Percentiles rank a stretch among this genome's conserved stretches.
phyloP scores from a whole-genome alignment of 64 coral and sea anemone genomes.

The Pachyseris speciosa region DNA sequence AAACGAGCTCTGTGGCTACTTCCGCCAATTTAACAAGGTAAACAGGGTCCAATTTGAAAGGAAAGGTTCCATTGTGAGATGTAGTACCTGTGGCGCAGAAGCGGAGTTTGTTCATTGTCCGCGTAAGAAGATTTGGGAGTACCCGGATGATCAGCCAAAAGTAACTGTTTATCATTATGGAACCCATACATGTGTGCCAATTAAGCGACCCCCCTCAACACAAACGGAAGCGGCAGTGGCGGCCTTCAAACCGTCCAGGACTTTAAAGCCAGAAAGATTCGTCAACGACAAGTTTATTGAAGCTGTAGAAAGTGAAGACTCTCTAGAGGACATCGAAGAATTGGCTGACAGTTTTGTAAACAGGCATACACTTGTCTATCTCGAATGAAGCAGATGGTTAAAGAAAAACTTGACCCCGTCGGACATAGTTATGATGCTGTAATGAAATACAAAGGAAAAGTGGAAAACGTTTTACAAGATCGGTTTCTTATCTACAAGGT shows the following conservation, averaged over 20 bases:
- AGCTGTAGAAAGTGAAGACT: conserved; percentile 62
- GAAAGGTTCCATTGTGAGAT: background rate
- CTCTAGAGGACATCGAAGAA: conserved; percentile 58
- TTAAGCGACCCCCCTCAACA: conserved; percentile 10
- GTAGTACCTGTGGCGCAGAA: conserved; percentile 37
- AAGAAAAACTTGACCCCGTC: conserved; percentile 53
- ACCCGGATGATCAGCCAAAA: conserved; percentile 8
- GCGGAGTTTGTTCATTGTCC: conserved; percentile 62
- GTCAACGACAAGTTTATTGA: conserved; percentile 61
- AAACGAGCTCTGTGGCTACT: conserved; percentile 51
- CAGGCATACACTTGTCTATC: conserved; percentile 19
- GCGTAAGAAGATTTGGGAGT: conserved; percentile 65
- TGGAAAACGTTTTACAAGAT: conserved; percentile 61
- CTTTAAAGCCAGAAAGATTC: conserved; percentile 57
- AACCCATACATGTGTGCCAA: conserved; percentile 38
- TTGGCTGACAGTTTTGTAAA: conserved; percentile 57
- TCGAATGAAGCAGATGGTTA: conserved; percentile 1
- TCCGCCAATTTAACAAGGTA: conserved; percentile 14
- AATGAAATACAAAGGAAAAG: conserved; percentile 63
- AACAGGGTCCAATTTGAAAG: conserved; percentile 72
- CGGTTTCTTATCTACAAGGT: conserved; percentile 64
- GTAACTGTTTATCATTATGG: conserved; percentile 81
- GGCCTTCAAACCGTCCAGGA: conserved; percentile 24
- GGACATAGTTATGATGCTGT: conserved; percentile 78
- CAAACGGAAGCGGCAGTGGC: background rate